These are phyloP conservation scores for Melieria crassipennis DNA, from an alignment of 2,888 invertebrate genomes.

Conservation along the genomic window DNA sequence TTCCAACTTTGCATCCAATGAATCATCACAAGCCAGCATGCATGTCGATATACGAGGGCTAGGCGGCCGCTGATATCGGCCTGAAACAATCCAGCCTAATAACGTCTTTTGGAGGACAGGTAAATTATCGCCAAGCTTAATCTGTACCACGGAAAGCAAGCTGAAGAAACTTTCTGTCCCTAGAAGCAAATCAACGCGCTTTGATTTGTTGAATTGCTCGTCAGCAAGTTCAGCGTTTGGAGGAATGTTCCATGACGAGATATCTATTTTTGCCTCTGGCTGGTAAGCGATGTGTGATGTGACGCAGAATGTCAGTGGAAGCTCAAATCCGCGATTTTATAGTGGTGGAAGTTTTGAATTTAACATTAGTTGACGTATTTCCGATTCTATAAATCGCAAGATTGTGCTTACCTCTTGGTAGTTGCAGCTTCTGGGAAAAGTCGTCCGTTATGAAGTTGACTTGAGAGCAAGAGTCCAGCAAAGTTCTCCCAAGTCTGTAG, in stretches of 20 bases:
- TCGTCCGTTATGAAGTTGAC: constrained; percentile 32
- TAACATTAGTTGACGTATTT: constrained; percentile 24
- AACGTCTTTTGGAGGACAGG: constrained; percentile 43
- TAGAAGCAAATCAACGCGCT: constrained; percentile 39
- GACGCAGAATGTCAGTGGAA: constrained; percentile 33
- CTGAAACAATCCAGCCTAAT: constrained; percentile 43
- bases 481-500: constrained; percentile 32
- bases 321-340: constrained; percentile 39
- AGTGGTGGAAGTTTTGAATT: constrained; percentile 31
- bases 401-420: constrained; percentile 25
- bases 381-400: constrained; percentile 36
- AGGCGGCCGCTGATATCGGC: constrained; percentile 21
- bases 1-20: constrained; percentile 26
- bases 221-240: constrained; percentile 38
- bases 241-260: constrained; percentile 39
- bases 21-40: constrained; percentile 22
- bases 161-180: constrained; percentile 40
- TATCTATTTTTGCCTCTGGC: constrained; percentile 38
- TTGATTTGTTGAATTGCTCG: constrained; percentile 37
- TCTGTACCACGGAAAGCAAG: constrained; percentile 40
- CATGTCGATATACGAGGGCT: neutral
- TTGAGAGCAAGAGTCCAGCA: constrained; percentile 38
- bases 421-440: constrained; percentile 18
- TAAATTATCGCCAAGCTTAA: constrained; percentile 36
- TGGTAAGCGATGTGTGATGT: constrained; percentile 42